Percentiles rank a stretch among this genome's conserved stretches.
Evolutionary conservation across 1,140 invertebrate species (phyloP).

Genomic region (Dolichoris vasculosae): DNA sequence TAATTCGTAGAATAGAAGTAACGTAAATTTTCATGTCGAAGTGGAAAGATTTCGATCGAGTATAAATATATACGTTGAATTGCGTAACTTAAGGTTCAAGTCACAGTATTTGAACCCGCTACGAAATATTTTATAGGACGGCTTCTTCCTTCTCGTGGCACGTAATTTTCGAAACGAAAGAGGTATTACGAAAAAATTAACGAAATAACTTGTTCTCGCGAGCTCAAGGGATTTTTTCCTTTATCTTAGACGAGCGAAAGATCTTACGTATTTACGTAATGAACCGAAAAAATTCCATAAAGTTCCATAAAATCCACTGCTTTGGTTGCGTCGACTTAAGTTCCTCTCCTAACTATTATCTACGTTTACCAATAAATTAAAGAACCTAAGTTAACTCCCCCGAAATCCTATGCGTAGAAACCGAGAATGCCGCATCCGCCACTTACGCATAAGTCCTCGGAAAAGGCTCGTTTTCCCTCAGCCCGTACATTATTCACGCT

Average conservation of each 20-base stretch:
- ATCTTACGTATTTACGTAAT: background rate
- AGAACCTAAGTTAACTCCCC: background rate
- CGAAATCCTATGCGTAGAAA: background rate
- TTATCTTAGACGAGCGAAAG: no score
- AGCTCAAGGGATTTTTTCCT: background rate
- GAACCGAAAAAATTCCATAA: background rate
- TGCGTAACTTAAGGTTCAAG: background rate
- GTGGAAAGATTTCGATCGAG: no score
- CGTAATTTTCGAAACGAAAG: background rate
- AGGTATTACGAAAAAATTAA: background rate
- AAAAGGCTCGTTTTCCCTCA: background rate
- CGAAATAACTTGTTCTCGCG: background rate
- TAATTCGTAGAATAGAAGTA: no score
- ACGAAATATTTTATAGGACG: background rate
- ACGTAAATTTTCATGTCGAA: no score
- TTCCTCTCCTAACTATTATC: background rate
- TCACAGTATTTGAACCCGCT: background rate
- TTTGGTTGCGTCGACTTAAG: no score
- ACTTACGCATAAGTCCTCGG: background rate
- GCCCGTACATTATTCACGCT: conserved; percentile 31
- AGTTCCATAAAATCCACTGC: background rate
- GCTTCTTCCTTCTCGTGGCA: background rate
- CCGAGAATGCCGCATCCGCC: no score
- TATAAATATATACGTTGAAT: background rate
- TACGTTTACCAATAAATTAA: background rate